A percentile compares a stretch with the other conserved stretches of the same genome.
Conservation (phyloP, 2,113 vertebrate genomes). For the Agelaius tricolor region DNA sequence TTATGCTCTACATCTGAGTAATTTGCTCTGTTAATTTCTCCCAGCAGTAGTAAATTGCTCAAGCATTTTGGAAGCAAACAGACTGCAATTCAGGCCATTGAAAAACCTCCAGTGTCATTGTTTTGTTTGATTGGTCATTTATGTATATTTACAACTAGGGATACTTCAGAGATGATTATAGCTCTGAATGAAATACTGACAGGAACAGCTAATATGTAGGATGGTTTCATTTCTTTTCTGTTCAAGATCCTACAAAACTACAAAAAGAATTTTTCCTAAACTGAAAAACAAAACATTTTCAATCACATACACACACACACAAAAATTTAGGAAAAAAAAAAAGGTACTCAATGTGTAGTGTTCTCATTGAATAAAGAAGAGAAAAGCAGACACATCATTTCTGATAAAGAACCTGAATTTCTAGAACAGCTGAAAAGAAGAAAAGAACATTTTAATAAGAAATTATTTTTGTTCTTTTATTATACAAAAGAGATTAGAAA, state of each 20-base stretch:
- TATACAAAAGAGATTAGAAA: neutral
- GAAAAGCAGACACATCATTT: neutral
- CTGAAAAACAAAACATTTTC: neutral
- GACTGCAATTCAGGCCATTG: neutral
- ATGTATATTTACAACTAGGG: neutral
- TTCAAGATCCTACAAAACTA: neutral
- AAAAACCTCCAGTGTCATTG: neutral
- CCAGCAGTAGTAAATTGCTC: neutral
- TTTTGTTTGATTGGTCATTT: constrained; percentile 30
- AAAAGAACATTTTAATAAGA: neutral
- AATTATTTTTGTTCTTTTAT: neutral
- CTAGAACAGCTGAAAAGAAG: neutral
- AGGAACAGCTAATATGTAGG: neutral
- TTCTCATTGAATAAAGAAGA: neutral
- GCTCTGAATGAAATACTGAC: neutral
- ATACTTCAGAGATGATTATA: neutral
- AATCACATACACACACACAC: neutral
- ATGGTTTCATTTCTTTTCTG: neutral
- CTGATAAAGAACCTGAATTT: neutral
- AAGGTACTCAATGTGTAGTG: neutral
- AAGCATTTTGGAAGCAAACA: neutral
- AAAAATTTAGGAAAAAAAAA: neutral
- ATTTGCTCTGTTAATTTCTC: constrained; percentile 4
- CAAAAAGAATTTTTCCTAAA: neutral
- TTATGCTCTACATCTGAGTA: neutral